phyloP scores from a whole-genome alignment of 1,140 invertebrate genomes.

The Plectrocnemia conspersa region DNA sequence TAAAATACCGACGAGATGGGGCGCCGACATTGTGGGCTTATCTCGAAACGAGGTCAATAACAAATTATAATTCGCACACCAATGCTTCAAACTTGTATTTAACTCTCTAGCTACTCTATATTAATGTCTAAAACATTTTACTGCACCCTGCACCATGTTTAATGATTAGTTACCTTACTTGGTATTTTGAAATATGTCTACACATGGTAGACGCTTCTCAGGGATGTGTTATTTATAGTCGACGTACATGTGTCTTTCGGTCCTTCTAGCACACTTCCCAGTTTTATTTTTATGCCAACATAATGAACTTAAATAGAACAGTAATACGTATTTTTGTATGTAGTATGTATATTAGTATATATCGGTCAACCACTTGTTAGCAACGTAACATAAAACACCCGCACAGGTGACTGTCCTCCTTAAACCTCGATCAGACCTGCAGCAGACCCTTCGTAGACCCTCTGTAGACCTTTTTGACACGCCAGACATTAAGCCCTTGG shows the following conservation, averaged over 20 bases:
- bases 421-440: not conserved
- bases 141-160: conserved; percentile 11
- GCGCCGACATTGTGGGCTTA: no score
- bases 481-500: not conserved
- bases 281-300: no score
- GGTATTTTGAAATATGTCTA: conserved; percentile 31
- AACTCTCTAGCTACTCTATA: not conserved
- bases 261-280: conserved; percentile 7
- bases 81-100: no score
- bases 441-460: conserved; percentile 20
- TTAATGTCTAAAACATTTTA: not conserved
- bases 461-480: conserved; percentile 13
- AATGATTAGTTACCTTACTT: conserved; percentile 23
- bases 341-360: no score
- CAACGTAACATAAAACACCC: no score
- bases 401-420: conserved; percentile 18
- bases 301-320: no score
- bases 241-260: conserved; percentile 13
- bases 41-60: no score
- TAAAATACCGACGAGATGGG: not conserved
- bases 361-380: no score
- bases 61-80: no score
- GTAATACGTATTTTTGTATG: no score
- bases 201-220: conserved; percentile 20
- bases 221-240: conserved; percentile 28